These are phyloP conservation scores for Micrasema minimum DNA, from an alignment of 1,140 invertebrate genomes.

Conservation along the genomic window DNA sequence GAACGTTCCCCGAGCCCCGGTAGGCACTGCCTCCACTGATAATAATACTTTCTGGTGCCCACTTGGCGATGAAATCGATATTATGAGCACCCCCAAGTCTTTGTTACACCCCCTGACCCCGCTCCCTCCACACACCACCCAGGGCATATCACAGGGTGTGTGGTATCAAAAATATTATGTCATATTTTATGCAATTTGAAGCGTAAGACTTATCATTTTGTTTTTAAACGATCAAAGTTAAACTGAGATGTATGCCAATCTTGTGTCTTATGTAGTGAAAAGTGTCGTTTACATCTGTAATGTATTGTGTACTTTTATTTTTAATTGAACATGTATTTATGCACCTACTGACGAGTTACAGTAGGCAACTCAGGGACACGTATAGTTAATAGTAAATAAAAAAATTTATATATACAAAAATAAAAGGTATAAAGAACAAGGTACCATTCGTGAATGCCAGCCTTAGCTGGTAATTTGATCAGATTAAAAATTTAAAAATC, in stretches of 20 bases:
- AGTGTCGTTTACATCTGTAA: no score
- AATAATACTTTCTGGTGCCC: conserved; percentile 53
- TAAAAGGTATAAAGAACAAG: no score
- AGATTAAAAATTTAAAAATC: background rate
- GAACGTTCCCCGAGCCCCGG: background rate
- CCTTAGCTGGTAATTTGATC: background rate
- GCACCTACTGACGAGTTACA: no score
- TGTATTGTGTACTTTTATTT: no score
- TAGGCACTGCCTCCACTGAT: conserved; percentile 14
- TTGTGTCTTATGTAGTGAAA: no score
- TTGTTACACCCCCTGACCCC: conserved; percentile 23
- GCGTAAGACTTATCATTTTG: background rate
- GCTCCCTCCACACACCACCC: background rate
- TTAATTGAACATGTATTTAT: no score
- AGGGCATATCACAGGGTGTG: background rate
- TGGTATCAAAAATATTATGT: no score
- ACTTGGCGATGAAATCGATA: conserved; percentile 54
- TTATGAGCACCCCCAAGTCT: conserved; percentile 37
- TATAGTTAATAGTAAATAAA: no score
- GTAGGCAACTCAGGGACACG: no score
- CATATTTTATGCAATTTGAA: background rate
- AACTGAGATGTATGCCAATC: no score
- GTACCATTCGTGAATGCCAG: background rate
- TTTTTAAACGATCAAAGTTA: no score
- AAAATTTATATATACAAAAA: no score